Conservation (phyloP, 2,888 invertebrate genomes). For the Thecocarcelia acutangulata region DNA sequence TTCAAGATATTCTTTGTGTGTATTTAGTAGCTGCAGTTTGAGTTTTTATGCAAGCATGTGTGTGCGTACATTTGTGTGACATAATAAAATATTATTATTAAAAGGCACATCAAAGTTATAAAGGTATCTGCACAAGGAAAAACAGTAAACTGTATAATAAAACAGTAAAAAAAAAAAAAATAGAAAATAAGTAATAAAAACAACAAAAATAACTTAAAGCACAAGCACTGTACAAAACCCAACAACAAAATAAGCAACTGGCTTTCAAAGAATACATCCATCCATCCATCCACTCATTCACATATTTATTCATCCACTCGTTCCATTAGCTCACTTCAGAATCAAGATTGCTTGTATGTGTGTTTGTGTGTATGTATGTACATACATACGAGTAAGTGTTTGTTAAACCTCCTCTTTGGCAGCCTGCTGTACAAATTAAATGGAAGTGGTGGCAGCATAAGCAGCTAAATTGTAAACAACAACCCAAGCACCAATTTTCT, state of each 20-base stretch:
- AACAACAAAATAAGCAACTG: conserved; percentile 33
- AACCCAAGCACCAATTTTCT: conserved; percentile 29
- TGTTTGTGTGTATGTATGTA: not conserved
- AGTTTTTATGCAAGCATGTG: conserved; percentile 45
- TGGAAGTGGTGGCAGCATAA: conserved; percentile 25
- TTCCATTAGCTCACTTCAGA: conserved; percentile 56
- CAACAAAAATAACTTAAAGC: conserved; percentile 38
- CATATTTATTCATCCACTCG: conserved; percentile 64
- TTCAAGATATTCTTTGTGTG: conserved; percentile 27
- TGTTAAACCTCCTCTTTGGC: conserved; percentile 11
- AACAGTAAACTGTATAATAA: conserved; percentile 30
- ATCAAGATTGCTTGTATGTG: conserved; percentile 4
- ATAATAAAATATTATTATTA: conserved; percentile 80
- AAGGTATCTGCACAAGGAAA: conserved; percentile 74
- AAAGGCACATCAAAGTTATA: conserved; percentile 79
- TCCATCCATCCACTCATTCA: conserved; percentile 54
- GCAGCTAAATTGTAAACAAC: conserved; percentile 42
- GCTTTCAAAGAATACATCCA: conserved; percentile 54
- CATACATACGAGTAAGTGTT: not conserved
- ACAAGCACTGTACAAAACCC: conserved; percentile 64
- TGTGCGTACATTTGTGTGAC: conserved; percentile 68
- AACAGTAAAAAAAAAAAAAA: conserved; percentile 19
- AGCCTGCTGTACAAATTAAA: conserved; percentile 18
- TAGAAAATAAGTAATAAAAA: conserved; percentile 39
- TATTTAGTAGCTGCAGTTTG: conserved; percentile 50